Percentiles rank a stretch among this genome's conserved stretches.
Conservation (phyloP, 1,140 invertebrate species). For the Drosophila aff. region DNA sequence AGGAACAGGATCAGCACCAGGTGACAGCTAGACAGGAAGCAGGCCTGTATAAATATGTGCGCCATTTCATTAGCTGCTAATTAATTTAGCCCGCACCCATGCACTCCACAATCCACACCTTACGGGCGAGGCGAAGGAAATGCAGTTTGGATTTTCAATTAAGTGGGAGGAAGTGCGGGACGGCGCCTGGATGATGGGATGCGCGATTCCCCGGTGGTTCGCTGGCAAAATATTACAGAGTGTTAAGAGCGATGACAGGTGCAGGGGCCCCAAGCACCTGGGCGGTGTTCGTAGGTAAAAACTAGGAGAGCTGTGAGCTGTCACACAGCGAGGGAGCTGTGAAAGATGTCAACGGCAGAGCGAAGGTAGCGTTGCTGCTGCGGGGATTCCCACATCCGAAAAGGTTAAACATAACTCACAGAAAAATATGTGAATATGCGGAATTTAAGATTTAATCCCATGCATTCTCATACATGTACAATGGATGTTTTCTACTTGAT, state of each 20-base stretch:
- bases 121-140: conserved; percentile 5
- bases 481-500: background rate
- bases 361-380: conserved; percentile 1
- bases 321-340: conserved; percentile 52
- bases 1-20: conserved; percentile 7
- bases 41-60: conserved; percentile 67
- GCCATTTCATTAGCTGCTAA: conserved; percentile 75
- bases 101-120: background rate
- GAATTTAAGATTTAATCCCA: conserved; percentile 13
- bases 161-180: conserved; percentile 35
- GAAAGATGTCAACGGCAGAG: conserved; percentile 68
- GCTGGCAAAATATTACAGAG: conserved; percentile 39
- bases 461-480: background rate
- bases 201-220: conserved; percentile 12
- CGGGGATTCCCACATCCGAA: background rate
- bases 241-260: conserved; percentile 51
- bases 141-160: conserved; percentile 65
- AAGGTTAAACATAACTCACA: conserved; percentile 21
- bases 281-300: conserved; percentile 17
- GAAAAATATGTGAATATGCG: conserved; percentile 8
- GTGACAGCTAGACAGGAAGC: conserved; percentile 37
- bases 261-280: conserved; percentile 24
- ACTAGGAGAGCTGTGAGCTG: conserved; percentile 53
- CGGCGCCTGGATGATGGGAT: conserved; percentile 1
- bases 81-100: conserved; percentile 61